Percentiles rank a stretch among this genome's conserved stretches.
phyloP scores from a whole-genome alignment of 1,140 invertebrate species.

The Oryzaephilus surinamensis region DNA sequence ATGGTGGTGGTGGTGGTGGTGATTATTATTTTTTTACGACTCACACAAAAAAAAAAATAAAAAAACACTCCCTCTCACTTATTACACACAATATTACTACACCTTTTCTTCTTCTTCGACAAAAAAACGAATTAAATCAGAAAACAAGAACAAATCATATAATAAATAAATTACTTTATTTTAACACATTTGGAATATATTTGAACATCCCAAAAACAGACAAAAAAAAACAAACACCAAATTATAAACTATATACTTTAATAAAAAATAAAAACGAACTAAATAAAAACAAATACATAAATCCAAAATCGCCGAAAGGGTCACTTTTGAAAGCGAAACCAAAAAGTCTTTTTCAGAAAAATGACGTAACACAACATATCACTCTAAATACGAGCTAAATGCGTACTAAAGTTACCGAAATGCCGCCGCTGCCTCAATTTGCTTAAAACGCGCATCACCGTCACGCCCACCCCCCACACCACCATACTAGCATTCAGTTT shows the following conservation, averaged over 20 bases:
- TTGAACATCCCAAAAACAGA: neutral
- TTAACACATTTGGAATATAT: too few species aligned
- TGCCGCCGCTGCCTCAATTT: constrained; percentile 23
- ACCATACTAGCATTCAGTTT: constrained; percentile 14
- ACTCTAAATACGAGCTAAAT: constrained; percentile 38
- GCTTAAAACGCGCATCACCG: constrained; percentile 15
- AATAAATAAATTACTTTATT: too few species aligned
- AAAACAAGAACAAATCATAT: too few species aligned
- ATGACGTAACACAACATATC: constrained; percentile 39
- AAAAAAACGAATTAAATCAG: too few species aligned
- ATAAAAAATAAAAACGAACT: constrained; percentile 9
- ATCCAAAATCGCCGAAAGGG: constrained; percentile 29
- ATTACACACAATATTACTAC: neutral
- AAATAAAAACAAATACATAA: constrained; percentile 10
- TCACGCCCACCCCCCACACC: constrained; percentile 22
- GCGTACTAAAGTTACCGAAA: constrained; percentile 31
- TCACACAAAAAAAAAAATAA: too few species aligned
- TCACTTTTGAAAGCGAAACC: constrained; percentile 35
- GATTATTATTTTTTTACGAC: neutral
- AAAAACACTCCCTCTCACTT: too few species aligned
- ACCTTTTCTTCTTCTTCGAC: neutral
- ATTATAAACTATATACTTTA: neutral
- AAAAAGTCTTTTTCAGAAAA: constrained; percentile 35
- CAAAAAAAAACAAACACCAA: neutral
- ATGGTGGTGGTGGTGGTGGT: neutral